phyloP scores from a whole-genome alignment of 35 echinoderm and acorn worm genomes.

The Eucidaris tribuloides region DNA sequence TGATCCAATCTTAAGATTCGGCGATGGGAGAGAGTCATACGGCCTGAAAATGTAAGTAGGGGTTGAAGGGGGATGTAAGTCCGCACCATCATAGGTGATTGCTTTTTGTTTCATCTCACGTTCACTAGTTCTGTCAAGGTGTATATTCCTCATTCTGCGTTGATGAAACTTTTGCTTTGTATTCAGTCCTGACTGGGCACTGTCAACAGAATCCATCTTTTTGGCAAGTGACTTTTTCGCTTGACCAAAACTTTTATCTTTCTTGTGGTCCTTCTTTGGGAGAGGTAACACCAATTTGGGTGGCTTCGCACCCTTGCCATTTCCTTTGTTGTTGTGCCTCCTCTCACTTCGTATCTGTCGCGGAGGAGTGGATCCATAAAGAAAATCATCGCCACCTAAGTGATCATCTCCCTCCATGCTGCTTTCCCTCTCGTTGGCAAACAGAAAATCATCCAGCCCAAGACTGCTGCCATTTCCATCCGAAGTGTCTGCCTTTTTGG shows the following conservation, averaged over 20 bases:
- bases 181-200: slow-evolving; percentile 33
- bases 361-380: slow-evolving; percentile 45
- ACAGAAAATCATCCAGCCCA: too few relatives aligned
- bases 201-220: background rate
- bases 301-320: slow-evolving; percentile 27
- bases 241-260: background rate
- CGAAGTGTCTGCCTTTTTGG: too few relatives aligned
- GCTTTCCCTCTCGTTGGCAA: background rate
- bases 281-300: slow-evolving; percentile 15
- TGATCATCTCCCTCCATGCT: slow-evolving; percentile 6
- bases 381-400: background rate
- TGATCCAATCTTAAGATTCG: slow-evolving; percentile 49
- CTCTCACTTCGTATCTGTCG: slow-evolving; percentile 51
- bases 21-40: slow-evolving; percentile 50
- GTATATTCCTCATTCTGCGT: slow-evolving; percentile 35
- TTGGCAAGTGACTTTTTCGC: background rate
- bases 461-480: too few relatives aligned
- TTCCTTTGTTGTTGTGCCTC: background rate
- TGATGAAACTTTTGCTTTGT: slow-evolving; percentile 39
- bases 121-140: slow-evolving; percentile 23
- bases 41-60: slow-evolving; percentile 15
- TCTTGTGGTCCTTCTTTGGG: background rate
- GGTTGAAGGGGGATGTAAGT: background rate
- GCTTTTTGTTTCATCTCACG: slow-evolving; percentile 56
- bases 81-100: slow-evolving; percentile 1